Conservation (phyloP, 2,113 vertebrate genomes). For the Synodontis membranacea region DNA sequence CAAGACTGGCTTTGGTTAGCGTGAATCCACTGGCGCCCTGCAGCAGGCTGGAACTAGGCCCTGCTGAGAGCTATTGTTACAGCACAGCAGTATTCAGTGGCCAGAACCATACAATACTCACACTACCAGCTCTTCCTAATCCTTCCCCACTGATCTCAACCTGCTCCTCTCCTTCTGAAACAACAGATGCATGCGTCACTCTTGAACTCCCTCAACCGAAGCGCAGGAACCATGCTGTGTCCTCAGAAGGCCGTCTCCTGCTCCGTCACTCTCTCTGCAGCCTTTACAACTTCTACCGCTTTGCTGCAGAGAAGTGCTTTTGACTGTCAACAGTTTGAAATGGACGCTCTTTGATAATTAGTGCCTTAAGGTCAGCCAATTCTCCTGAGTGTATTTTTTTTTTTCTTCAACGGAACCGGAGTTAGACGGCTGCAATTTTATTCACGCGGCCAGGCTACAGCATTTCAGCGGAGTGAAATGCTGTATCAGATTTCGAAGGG, state of each 20-base stretch:
- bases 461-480: neutral
- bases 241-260: neutral
- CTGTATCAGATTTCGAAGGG: constrained; percentile 15
- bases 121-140: constrained; percentile 19
- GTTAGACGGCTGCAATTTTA: neutral
- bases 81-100: constrained; percentile 4
- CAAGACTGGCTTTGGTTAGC: constrained; percentile 31
- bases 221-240: neutral
- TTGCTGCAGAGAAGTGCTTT: neutral
- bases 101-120: constrained; percentile 9
- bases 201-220: neutral
- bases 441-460: constrained; percentile 14
- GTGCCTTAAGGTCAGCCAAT: constrained; percentile 10
- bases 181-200: constrained; percentile 12
- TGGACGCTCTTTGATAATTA: constrained; percentile 13
- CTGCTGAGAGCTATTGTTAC: constrained; percentile 25
- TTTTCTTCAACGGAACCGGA: neutral
- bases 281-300: neutral
- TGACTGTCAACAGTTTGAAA: neutral
- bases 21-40: constrained; percentile 10
- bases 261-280: neutral
- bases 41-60: constrained; percentile 23
- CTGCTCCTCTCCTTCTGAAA: constrained; percentile 20
- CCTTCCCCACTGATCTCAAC: constrained; percentile 18
- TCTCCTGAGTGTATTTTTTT: neutral